A percentile compares a stretch with the other conserved stretches of the same genome.
These are phyloP conservation scores for Chymomyza costata DNA, from an alignment of 1,140 invertebrate species.

Conservation along the genomic window DNA sequence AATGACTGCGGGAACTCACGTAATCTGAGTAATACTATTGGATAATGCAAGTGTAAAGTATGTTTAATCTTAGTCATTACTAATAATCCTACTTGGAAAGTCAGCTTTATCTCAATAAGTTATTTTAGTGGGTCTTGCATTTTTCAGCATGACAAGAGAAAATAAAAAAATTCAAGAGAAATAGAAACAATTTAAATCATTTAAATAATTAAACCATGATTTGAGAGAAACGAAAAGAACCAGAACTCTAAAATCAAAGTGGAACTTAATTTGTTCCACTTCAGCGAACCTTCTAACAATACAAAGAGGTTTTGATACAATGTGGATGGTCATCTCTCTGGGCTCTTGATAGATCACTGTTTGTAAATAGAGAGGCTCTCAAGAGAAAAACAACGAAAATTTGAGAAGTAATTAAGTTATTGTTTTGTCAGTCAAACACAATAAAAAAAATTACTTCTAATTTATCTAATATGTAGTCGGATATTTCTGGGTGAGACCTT, in stretches of 20 bases:
- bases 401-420: conserved; percentile 27
- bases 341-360: background rate
- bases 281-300: conserved; percentile 69
- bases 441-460: conserved; percentile 46
- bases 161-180: conserved; percentile 4
- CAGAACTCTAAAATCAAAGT: no score
- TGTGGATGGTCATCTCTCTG: conserved; percentile 3
- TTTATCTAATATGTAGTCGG: conserved; percentile 53
- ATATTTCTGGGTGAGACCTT: no score
- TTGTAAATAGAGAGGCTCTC: no score
- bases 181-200: conserved; percentile 46
- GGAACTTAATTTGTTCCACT: conserved; percentile 64
- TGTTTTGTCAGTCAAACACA: conserved; percentile 12
- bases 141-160: no score
- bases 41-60: no score
- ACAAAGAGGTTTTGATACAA: conserved; percentile 46
- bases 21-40: no score
- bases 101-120: no score
- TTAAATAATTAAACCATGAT: conserved; percentile 66
- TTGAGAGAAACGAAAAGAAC: conserved; percentile 3
- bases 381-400: conserved; percentile 40
- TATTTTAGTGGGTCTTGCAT: no score
- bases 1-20: no score
- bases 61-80: no score
- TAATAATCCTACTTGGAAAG: no score